Conservation (phyloP, 1,140 invertebrate genomes). For the Procambarus clarkii region DNA sequence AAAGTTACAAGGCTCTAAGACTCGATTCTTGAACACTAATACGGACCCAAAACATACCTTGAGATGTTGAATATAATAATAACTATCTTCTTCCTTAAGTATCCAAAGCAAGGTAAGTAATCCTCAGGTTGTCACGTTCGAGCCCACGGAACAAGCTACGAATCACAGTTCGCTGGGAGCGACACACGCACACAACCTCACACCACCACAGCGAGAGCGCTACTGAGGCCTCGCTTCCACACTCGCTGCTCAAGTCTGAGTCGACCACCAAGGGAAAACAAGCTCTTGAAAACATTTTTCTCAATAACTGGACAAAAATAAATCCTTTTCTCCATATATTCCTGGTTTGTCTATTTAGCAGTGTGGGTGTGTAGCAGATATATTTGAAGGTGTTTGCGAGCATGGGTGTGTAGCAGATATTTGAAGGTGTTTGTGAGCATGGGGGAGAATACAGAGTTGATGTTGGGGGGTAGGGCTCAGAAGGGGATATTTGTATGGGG, state of each 20-base stretch:
- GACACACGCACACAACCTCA: not conserved
- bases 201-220: not conserved
- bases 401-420: too few species aligned
- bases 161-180: not conserved
- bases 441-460: not conserved
- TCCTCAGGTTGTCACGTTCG: not conserved
- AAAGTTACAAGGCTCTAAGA: not conserved
- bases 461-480: not conserved
- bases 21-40: not conserved
- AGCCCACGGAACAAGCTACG: not conserved
- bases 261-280: not conserved
- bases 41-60: not conserved
- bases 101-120: slow-evolving; percentile 1
- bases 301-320: not conserved
- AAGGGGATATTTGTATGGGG: too few species aligned
- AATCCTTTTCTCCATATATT: not conserved
- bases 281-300: not conserved
- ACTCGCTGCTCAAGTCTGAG: not conserved
- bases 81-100: not conserved
- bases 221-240: not conserved
- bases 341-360: not conserved
- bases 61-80: not conserved
- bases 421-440: not conserved
- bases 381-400: too few species aligned
- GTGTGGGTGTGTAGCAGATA: too few species aligned